These are phyloP conservation scores for Plotosus lineatus DNA, from an alignment of 2,113 vertebrate genomes.

Conservation along the genomic window DNA sequence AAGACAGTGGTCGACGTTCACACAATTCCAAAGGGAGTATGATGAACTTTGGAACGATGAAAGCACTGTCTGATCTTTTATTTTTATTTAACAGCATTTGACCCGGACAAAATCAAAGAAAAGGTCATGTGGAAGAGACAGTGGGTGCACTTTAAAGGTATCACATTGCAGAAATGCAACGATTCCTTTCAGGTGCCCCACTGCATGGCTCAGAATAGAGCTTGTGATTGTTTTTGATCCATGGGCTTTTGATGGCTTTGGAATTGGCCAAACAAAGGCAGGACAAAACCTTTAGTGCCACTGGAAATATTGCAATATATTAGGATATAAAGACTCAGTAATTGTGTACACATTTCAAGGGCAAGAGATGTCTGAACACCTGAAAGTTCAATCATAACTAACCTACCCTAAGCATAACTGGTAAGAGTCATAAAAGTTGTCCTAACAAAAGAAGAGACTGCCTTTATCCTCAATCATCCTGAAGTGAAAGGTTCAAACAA, in stretches of 20 bases:
- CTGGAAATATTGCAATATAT: slow-evolving; percentile 37
- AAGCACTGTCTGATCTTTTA: slow-evolving; percentile 72
- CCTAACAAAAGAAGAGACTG: slow-evolving; percentile 4
- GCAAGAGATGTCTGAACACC: slow-evolving; percentile 28
- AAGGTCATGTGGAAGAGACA: slow-evolving; percentile 68
- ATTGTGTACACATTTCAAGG: slow-evolving; percentile 21
- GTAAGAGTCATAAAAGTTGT: slow-evolving; percentile 17
- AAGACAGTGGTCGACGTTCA: background rate
- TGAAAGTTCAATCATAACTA: slow-evolving; percentile 15
- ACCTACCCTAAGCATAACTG: slow-evolving; percentile 1
- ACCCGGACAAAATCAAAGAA: slow-evolving; percentile 72
- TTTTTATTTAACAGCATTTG: slow-evolving; percentile 64
- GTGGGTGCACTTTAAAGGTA: slow-evolving; percentile 56
- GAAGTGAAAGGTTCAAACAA: slow-evolving; percentile 43
- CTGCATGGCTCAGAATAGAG: slow-evolving; percentile 50
- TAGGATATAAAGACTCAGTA: slow-evolving; percentile 23
- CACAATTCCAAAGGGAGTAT: slow-evolving; percentile 39
- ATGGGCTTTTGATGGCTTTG: slow-evolving; percentile 61
- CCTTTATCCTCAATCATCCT: slow-evolving; percentile 32
- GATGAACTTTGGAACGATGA: slow-evolving; percentile 73
- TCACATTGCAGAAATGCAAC: slow-evolving; percentile 52
- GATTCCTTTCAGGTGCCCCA: slow-evolving; percentile 45
- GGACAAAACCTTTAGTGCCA: slow-evolving; percentile 3
- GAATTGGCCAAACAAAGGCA: slow-evolving; percentile 48
- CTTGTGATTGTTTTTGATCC: slow-evolving; percentile 62